Evolutionary conservation across 2,113 vertebrate genomes (phyloP).

Genomic region (Oreotragus oreotragus): DNA sequence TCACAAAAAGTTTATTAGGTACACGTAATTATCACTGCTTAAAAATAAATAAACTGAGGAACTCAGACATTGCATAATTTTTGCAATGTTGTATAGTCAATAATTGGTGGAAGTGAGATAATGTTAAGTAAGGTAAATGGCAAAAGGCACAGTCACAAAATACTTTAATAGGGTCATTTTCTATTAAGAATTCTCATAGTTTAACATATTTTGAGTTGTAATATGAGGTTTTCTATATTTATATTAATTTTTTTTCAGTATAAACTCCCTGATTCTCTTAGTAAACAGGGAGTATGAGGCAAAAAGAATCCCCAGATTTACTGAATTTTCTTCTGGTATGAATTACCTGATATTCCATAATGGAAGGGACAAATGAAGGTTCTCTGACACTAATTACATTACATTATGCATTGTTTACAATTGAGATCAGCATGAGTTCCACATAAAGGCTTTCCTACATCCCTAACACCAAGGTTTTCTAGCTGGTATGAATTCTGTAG

Average conservation of each 20-base stretch:
- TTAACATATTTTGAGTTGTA: not conserved
- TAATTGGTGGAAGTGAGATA: not conserved
- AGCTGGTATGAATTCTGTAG: constrained; percentile 80
- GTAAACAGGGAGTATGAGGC: not conserved
- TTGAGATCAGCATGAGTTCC: not conserved
- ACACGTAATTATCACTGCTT: not conserved
- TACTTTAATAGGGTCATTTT: not conserved
- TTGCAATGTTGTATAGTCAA: not conserved
- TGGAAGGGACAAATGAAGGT: not conserved
- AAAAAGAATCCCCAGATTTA: not conserved
- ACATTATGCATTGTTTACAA: not conserved
- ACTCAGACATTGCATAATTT: not conserved
- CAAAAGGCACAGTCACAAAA: not conserved
- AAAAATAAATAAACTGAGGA: not conserved
- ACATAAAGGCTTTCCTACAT: not conserved
- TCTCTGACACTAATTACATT: not conserved
- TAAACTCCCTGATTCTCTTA: constrained; percentile 9
- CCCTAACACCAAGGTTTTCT: not conserved
- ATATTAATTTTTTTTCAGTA: not conserved
- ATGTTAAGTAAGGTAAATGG: not conserved
- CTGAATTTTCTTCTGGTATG: constrained; percentile 22
- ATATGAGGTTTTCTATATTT: not conserved
- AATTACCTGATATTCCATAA: not conserved
- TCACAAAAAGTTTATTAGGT: not conserved
- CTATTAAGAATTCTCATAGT: not conserved